phyloP scores from a whole-genome alignment of 2,113 vertebrate genomes.

The Otolemur garnettii region DNA sequence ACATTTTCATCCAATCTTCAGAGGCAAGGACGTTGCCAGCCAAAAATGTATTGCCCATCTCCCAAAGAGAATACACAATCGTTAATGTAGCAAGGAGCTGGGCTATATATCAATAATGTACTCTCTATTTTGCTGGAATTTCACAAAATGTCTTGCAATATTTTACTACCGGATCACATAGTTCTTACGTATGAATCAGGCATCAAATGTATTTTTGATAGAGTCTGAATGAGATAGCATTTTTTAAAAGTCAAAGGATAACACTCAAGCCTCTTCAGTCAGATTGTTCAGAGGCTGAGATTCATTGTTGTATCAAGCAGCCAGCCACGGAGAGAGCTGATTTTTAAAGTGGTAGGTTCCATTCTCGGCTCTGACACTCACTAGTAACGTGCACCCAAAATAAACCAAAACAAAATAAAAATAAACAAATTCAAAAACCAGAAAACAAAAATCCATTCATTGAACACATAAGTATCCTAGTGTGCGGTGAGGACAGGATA shows the following conservation, averaged over 20 bases:
- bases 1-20: not conserved
- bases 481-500: not conserved
- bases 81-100: not conserved
- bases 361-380: constrained; percentile 1
- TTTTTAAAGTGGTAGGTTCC: not conserved
- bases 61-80: not conserved
- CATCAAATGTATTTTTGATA: constrained; percentile 46
- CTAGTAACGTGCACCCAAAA: not conserved
- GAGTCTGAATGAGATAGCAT: constrained; percentile 6
- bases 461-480: not conserved
- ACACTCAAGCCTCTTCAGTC: not conserved
- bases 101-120: constrained; percentile 22
- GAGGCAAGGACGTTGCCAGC: not conserved
- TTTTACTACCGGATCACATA: constrained; percentile 57
- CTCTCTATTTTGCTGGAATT: constrained; percentile 56
- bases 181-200: constrained; percentile 34
- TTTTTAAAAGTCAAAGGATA: constrained; percentile 41
- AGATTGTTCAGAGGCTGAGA: constrained; percentile 18
- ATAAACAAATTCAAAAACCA: not conserved
- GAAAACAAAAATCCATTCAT: not conserved
- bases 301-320: constrained; percentile 19
- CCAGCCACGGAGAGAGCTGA: not conserved
- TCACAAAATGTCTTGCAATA: constrained; percentile 35
- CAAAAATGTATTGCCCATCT: constrained; percentile 19
- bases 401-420: not conserved